Evolutionary conservation across 2,113 vertebrate species (phyloP).

Genomic region (Clarias macrocephalus): DNA sequence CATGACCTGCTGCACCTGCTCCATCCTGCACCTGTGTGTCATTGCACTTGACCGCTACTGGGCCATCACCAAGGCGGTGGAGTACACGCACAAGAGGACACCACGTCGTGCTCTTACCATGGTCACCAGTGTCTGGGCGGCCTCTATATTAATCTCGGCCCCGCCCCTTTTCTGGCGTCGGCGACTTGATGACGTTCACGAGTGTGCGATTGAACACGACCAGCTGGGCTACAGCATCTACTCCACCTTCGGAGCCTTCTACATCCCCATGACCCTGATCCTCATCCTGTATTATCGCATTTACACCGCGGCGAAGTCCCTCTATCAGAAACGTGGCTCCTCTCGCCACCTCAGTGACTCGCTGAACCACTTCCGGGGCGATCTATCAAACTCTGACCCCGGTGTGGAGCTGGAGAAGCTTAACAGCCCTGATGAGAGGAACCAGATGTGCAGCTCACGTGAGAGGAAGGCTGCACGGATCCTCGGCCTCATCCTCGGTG

Average conservation of each 20-base stretch:
- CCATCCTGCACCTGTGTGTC: slow-evolving; percentile 87
- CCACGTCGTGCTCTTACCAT: slow-evolving; percentile 76
- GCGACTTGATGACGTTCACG: slow-evolving; percentile 58
- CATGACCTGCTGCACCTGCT: slow-evolving; percentile 91
- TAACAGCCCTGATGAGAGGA: slow-evolving; percentile 68
- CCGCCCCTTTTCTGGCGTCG: slow-evolving; percentile 87
- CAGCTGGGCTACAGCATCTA: slow-evolving; percentile 87
- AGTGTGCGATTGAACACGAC: slow-evolving; percentile 83
- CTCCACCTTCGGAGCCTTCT: slow-evolving; percentile 86
- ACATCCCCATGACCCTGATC: slow-evolving; percentile 86
- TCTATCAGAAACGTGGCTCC: slow-evolving; percentile 87
- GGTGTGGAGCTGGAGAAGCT: slow-evolving; percentile 76
- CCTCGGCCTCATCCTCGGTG: slow-evolving; percentile 84
- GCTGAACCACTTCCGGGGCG: slow-evolving; percentile 77
- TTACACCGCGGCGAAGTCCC: slow-evolving; percentile 82
- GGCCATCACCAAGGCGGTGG: slow-evolving; percentile 87
- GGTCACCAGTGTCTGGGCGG: slow-evolving; percentile 80
- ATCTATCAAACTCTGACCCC: slow-evolving; percentile 80
- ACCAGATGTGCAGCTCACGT: slow-evolving; percentile 80
- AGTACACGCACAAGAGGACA: slow-evolving; percentile 83
- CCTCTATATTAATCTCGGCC: slow-evolving; percentile 84
- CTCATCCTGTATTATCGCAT: slow-evolving; percentile 89
- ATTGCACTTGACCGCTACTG: slow-evolving; percentile 90
- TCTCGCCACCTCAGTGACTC: slow-evolving; percentile 85
- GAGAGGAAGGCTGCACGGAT: slow-evolving; percentile 87